phyloP scores from a whole-genome alignment of 2,888 invertebrate species.

The Leptinotarsa rubiginosa region DNA sequence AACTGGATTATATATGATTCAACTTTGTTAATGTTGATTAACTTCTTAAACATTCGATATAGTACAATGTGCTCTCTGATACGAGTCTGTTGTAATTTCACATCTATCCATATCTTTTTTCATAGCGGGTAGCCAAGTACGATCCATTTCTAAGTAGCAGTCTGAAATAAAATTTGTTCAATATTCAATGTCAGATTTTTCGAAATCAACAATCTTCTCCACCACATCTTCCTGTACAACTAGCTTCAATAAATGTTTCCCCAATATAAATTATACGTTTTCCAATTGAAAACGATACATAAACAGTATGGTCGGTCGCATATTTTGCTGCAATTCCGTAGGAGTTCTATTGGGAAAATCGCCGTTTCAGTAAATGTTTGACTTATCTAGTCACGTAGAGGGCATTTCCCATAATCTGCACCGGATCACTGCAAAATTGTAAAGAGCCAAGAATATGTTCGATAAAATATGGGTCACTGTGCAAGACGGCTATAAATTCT shows the following conservation, averaged over 20 bases:
- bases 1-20: too few species aligned
- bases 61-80: too few species aligned
- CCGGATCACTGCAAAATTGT: conserved; percentile 31
- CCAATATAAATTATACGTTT: conserved; percentile 1
- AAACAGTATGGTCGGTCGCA: conserved; percentile 5
- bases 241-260: conserved; percentile 9
- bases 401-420: conserved; percentile 32
- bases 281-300: conserved; percentile 11
- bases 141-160: too few species aligned
- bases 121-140: too few species aligned
- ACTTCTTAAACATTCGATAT: too few species aligned
- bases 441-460: conserved; percentile 27
- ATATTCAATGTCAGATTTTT: too few species aligned
- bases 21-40: too few species aligned
- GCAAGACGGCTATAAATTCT: conserved; percentile 9
- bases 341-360: conserved; percentile 17
- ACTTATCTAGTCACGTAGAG: conserved; percentile 37
- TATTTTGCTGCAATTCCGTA: conserved; percentile 7
- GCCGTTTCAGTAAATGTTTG: conserved; percentile 29
- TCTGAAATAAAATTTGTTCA: too few species aligned
- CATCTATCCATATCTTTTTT: too few species aligned
- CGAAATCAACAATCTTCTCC: background rate
- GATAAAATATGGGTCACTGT: conserved; percentile 28
- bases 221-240: background rate
- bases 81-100: too few species aligned